Percentiles rank a stretch among this genome's conserved stretches.
These are phyloP conservation scores for Aricia agestis DNA, from an alignment of 1,140 invertebrate genomes.

Conservation along the genomic window DNA sequence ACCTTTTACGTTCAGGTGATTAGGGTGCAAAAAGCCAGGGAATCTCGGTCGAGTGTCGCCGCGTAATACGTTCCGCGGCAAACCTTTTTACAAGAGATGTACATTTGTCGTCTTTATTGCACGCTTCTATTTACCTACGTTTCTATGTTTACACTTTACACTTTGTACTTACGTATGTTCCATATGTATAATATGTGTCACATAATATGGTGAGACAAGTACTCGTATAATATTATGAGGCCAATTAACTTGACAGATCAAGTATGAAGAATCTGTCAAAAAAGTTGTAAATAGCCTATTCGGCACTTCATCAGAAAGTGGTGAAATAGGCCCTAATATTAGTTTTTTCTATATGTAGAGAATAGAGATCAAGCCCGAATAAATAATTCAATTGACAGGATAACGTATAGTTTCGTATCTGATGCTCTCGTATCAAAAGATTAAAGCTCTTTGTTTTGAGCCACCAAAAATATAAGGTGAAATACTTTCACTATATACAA, in stretches of 20 bases:
- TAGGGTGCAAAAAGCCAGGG: neutral
- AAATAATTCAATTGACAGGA: conserved; percentile 12
- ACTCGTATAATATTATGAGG: too few relatives aligned
- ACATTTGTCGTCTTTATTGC: neutral
- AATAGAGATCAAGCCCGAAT: neutral
- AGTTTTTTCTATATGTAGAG: too few relatives aligned
- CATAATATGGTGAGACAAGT: too few relatives aligned
- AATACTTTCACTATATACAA: conserved; percentile 22
- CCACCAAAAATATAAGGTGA: conserved; percentile 25
- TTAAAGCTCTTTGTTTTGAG: conserved; percentile 28
- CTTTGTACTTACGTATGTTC: neutral
- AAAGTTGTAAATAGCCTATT: too few relatives aligned
- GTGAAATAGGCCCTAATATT: too few relatives aligned
- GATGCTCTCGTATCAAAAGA: conserved; percentile 29
- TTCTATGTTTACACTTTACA: neutral
- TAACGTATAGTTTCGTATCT: conserved; percentile 27
- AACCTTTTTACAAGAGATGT: neutral
- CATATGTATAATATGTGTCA: neutral
- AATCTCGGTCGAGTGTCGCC: neutral
- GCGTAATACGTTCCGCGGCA: neutral
- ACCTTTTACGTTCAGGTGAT: conserved; percentile 2
- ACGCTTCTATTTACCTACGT: neutral
- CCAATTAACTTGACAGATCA: too few relatives aligned
- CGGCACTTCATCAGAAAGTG: too few relatives aligned
- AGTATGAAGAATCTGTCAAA: too few relatives aligned